Evolutionary conservation across 2,888 invertebrate species (phyloP).

Genomic region (Hyposoter dolosus): DNA sequence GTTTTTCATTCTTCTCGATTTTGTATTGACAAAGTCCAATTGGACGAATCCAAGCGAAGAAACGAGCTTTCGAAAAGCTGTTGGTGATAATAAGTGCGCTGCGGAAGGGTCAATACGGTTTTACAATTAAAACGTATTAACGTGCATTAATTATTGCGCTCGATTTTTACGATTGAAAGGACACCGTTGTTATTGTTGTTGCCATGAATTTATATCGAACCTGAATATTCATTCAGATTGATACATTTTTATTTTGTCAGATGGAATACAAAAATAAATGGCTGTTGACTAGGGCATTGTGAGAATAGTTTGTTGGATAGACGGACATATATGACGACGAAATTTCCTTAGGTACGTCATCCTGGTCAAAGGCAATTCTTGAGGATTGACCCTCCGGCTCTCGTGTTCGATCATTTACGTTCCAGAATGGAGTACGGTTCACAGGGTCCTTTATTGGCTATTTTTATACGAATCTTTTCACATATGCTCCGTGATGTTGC

Average conservation of each 20-base stretch:
- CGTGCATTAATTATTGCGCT: background rate
- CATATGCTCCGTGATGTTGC: background rate
- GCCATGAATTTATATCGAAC: background rate
- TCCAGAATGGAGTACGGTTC: background rate
- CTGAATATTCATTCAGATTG: background rate
- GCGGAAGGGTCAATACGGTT: background rate
- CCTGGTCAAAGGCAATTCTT: background rate
- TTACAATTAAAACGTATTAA: background rate
- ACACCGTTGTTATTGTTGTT: background rate
- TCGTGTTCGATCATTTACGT: conserved; percentile 15
- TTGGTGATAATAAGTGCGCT: background rate
- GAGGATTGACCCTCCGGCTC: background rate
- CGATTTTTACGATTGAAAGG: background rate
- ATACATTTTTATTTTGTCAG: background rate
- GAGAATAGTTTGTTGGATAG: conserved; percentile 9
- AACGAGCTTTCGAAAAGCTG: background rate
- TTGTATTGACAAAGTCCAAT: background rate
- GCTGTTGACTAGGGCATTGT: background rate
- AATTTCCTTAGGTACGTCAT: background rate
- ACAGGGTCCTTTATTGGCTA: background rate
- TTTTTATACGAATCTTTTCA: conserved; percentile 18
- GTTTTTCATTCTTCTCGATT: background rate
- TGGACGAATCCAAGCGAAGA: background rate
- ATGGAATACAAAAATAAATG: background rate
- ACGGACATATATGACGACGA: background rate